These are phyloP conservation scores for Sipha flava DNA, from an alignment of 1,140 invertebrate genomes.

Conservation along the genomic window DNA sequence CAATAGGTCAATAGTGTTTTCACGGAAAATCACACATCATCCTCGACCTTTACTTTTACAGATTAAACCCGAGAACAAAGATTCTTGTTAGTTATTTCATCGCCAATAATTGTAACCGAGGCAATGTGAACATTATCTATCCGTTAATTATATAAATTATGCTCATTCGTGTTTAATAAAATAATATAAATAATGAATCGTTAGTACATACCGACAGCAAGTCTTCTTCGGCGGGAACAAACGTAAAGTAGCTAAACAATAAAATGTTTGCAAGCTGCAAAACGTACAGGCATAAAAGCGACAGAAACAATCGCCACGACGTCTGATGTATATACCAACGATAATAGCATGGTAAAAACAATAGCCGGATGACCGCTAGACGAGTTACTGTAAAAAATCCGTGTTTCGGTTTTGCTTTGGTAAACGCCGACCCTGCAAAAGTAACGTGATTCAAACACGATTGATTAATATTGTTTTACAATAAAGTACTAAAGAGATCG, in stretches of 20 bases:
- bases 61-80: no score
- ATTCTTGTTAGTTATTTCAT: no score
- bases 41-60: background rate
- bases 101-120: no score
- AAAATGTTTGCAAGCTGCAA: conserved; percentile 62
- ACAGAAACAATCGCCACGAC: conserved; percentile 58
- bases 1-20: no score
- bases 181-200: background rate
- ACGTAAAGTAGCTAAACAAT: conserved; percentile 20
- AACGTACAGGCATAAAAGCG: conserved; percentile 66
- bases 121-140: no score
- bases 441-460: no score
- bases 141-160: no score
- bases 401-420: conserved; percentile 87
- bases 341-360: conserved; percentile 72
- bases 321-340: conserved; percentile 86
- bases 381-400: conserved; percentile 71
- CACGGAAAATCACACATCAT: no score
- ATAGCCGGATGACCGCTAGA: conserved; percentile 64
- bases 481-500: background rate
- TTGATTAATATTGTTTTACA: conserved; percentile 34
- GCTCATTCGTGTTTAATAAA: background rate
- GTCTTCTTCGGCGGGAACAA: background rate
- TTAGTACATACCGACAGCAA: background rate
- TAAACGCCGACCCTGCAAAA: conserved; percentile 75